Base-by-base conservation (phyloP, 2,888 invertebrate genomes). In the Drosophila neotestacea region DNA sequence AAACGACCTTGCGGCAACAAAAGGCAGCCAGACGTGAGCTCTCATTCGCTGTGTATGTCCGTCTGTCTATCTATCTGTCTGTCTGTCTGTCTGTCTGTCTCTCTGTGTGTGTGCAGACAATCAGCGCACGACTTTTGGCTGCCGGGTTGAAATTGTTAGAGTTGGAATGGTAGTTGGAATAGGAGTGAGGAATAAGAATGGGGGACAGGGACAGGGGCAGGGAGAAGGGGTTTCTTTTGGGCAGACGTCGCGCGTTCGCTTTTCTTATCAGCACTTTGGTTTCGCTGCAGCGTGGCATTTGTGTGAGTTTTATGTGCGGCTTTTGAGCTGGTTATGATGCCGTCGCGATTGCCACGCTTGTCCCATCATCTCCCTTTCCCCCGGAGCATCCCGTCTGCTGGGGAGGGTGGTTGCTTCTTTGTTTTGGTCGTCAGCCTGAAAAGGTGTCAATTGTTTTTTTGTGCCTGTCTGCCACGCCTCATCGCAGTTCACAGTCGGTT, bases 1-100 rank as follows among this genome's bases (percentile, higher is more conserved):
- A 85, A 87, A 87, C 89, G 85, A 85, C 85, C 85, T 85, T 85
- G 88, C 76, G 85, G 71, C 82, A 82, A 88, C 88, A 88, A 83
- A 85, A 87, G 87, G 54, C 80, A 75, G 67, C 66, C 78, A 78
- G 77, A 70, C 78, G 66, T 73, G 70, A 66, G 81, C 76, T 67
- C 65, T 34, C 54, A 52, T 62, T 67, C 64, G 60, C 66, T 63
- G 54, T 54, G 34, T 46, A 28, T 50, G 22, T 41, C 27, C 34
- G 9, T 54, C 22, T 52, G 27, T 56, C 13, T 67, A 47, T 62
- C 52, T 48, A 51, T 47, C 13, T 60, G 42, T 36, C 28, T 55
- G 32, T 47, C 13, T 60, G 42, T 36, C 28, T 55, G 32, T 47
- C n/a, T 51, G 38, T 46, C 13, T 46, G 39, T 52, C 2, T 62